Conservation (phyloP, 37 sponge, comb jelly and placozoan genomes). For the Chondrilla cf. caribensis region DNA sequence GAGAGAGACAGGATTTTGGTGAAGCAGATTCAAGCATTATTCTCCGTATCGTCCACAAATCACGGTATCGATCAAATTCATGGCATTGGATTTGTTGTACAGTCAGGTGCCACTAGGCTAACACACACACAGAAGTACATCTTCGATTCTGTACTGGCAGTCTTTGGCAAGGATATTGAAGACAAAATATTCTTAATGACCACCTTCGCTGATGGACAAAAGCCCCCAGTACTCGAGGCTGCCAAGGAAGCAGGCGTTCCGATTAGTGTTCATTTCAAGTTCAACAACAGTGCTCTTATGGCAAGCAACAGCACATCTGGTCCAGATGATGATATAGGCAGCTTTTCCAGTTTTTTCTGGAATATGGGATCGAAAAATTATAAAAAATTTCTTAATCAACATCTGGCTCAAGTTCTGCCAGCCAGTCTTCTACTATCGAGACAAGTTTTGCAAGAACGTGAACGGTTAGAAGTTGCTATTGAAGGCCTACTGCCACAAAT, state of each 20-base stretch:
- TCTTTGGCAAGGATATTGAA: slow-evolving; percentile 56
- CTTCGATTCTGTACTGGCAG: slow-evolving; percentile 42
- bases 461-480: slow-evolving; percentile 37
- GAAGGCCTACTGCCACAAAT: background rate
- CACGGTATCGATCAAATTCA: slow-evolving; percentile 47
- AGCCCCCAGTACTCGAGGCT: slow-evolving; percentile 45
- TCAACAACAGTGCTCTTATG: slow-evolving; percentile 64
- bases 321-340: background rate
- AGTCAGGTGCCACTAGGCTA: slow-evolving; percentile 32
- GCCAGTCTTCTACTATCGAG: slow-evolving; percentile 47
- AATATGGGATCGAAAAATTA: slow-evolving; percentile 57
- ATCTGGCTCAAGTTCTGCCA: background rate
- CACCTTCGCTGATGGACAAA: slow-evolving; percentile 57
- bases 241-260: slow-evolving; percentile 35
- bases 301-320: background rate
- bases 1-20: too few relatives aligned
- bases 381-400: slow-evolving; percentile 33
- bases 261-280: slow-evolving; percentile 16
- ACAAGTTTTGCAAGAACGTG: slow-evolving; percentile 54
- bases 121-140: slow-evolving; percentile 51
- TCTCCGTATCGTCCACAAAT: slow-evolving; percentile 31
- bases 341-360: slow-evolving; percentile 59
- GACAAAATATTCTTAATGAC: slow-evolving; percentile 51
- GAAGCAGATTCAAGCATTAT: slow-evolving; percentile 43
- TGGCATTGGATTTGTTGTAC: slow-evolving; percentile 64